Evolutionary conservation across 2,797 vertebrate species (phyloP).

Genomic region (Enteromius mattozi): DNA sequence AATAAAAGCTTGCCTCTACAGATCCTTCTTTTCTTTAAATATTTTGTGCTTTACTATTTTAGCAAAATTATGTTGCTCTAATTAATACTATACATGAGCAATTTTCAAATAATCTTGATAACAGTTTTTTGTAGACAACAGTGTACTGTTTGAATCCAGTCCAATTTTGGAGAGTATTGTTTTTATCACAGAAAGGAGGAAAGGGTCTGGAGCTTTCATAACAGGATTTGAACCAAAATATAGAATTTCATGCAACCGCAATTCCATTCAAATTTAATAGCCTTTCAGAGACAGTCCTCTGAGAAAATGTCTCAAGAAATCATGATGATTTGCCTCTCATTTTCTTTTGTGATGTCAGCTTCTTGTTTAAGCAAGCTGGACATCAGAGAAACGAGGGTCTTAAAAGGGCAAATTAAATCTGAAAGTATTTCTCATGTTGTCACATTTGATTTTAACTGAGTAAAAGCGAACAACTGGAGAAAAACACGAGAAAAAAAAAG

Average conservation of each 20-base stretch:
- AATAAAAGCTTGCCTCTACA: neutral
- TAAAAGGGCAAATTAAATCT: constrained; percentile 39
- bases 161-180: constrained; percentile 15
- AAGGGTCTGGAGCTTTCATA: constrained; percentile 35
- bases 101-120: neutral
- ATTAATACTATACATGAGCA: neutral
- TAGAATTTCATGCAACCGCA: constrained; percentile 54
- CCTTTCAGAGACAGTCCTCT: constrained; percentile 22
- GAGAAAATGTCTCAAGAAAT: constrained; percentile 32
- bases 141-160: neutral
- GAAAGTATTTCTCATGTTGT: constrained; percentile 65
- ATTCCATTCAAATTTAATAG: constrained; percentile 39
- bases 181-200: constrained; percentile 23
- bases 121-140: neutral
- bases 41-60: neutral
- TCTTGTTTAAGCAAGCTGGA: constrained; percentile 41
- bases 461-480: constrained; percentile 70
- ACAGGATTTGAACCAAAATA: constrained; percentile 49
- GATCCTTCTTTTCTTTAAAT: neutral
- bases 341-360: constrained; percentile 44
- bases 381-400: constrained; percentile 34
- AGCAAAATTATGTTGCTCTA: neutral
- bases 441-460: constrained; percentile 67
- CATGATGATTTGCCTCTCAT: constrained; percentile 19
- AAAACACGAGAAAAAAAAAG: constrained; percentile 62